Evolutionary conservation across 2,113 vertebrate genomes (phyloP).

Genomic region (Tachycineta bicolor): DNA sequence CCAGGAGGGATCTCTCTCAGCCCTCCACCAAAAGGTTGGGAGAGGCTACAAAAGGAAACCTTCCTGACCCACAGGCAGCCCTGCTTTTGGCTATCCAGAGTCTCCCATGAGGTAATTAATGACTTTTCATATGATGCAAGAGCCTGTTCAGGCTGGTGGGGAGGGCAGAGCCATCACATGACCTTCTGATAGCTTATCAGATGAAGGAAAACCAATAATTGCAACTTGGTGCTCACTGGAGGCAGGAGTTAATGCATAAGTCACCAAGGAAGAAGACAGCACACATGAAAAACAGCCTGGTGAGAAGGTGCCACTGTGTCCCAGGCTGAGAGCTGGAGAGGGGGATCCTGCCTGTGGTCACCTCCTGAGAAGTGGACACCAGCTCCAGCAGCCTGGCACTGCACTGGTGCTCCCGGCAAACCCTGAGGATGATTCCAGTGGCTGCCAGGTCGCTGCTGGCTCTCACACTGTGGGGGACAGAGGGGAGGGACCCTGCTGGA

Average conservation of each 20-base stretch:
- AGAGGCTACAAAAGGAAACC: neutral
- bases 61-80: neutral
- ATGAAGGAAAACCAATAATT: neutral
- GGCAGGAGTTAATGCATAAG: neutral
- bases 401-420: neutral
- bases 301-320: neutral
- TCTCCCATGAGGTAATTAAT: neutral
- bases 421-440: neutral
- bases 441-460: slow-evolving; percentile 10
- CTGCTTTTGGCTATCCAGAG: neutral
- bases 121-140: neutral
- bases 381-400: neutral
- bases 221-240: neutral
- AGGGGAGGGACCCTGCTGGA: neutral
- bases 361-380: neutral
- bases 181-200: neutral
- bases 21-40: neutral
- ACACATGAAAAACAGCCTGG: neutral
- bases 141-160: neutral
- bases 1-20: neutral
- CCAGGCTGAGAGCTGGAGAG: neutral
- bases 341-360: neutral
- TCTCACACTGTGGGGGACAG: neutral
- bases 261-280: neutral
- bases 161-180: neutral